A percentile compares a stretch with the other conserved stretches of the same genome.
phyloP scores from a whole-genome alignment of 2,888 invertebrate genomes.

The Cephus pulcher region DNA sequence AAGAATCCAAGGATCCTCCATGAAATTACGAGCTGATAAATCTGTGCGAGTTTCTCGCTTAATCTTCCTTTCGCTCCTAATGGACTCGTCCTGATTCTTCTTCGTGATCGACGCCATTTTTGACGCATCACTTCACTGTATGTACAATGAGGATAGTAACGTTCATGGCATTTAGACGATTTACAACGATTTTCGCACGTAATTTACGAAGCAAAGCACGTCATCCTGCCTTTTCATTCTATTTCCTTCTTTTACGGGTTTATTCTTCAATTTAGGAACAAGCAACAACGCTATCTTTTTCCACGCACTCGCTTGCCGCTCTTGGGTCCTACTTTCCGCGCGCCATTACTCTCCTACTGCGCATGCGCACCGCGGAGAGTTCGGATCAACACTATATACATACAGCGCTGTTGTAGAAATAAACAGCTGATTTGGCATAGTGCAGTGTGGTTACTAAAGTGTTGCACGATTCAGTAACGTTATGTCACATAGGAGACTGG shows the following conservation, averaged over 20 bases:
- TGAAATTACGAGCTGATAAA: not conserved
- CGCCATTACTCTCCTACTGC: not conserved
- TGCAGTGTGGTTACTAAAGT: not conserved
- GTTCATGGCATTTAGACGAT: not conserved
- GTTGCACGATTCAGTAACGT: constrained; percentile 24
- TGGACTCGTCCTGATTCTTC: not conserved
- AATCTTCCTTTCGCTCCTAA: not conserved
- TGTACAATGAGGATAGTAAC: not conserved
- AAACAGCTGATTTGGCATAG: not conserved
- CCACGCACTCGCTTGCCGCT: not conserved
- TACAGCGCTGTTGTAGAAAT: not conserved
- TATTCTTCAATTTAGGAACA: not conserved
- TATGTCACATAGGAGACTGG: constrained; percentile 21
- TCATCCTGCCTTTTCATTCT: not conserved
- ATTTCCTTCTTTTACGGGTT: not conserved
- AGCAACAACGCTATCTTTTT: not conserved
- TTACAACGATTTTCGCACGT: not conserved
- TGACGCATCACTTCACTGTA: not conserved
- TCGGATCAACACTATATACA: not conserved
- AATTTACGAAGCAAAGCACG: not conserved
- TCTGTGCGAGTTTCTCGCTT: not conserved
- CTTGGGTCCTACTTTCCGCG: not conserved
- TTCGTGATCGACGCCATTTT: not conserved
- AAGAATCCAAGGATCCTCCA: not conserved
- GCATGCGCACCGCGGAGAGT: not conserved